phyloP scores from a whole-genome alignment of 2,797 vertebrate genomes.

The Alosa sapidissima region DNA sequence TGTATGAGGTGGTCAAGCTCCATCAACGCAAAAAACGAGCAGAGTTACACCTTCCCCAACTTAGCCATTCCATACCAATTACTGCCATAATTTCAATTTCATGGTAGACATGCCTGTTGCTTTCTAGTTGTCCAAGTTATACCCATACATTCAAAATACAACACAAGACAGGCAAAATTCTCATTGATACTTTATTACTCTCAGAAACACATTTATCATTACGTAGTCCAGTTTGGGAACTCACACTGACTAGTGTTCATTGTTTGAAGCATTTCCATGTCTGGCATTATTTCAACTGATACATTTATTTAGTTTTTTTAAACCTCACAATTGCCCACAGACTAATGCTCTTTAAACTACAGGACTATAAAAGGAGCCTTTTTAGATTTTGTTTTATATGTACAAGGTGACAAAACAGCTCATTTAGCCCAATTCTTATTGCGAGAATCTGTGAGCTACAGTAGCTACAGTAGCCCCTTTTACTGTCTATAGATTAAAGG shows the following conservation, averaged over 20 bases:
- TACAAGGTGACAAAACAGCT: no score
- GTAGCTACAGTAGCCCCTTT: not conserved
- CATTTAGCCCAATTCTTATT: no score
- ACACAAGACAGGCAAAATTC: not conserved
- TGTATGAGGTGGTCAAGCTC: not conserved
- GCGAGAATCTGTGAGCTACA: not conserved
- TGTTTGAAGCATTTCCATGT: not conserved
- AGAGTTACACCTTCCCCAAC: not conserved
- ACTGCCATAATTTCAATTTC: not conserved
- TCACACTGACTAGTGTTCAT: constrained; percentile 15
- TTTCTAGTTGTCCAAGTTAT: not conserved
- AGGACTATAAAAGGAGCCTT: no score
- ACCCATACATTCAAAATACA: constrained; percentile 18
- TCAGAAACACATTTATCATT: not conserved
- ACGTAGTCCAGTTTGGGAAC: not conserved
- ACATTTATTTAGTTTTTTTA: not conserved
- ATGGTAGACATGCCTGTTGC: not conserved
- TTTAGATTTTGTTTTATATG: no score
- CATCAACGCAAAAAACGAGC: not conserved
- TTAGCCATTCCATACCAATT: not conserved
- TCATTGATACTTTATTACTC: not conserved
- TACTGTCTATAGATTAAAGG: not conserved
- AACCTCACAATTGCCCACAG: no score
- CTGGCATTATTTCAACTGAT: not conserved
- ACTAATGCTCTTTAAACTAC: no score